A percentile compares a stretch with the other conserved stretches of the same genome.
Conservation (phyloP, 2,113 vertebrate genomes). For the Paradisaea rubra region DNA sequence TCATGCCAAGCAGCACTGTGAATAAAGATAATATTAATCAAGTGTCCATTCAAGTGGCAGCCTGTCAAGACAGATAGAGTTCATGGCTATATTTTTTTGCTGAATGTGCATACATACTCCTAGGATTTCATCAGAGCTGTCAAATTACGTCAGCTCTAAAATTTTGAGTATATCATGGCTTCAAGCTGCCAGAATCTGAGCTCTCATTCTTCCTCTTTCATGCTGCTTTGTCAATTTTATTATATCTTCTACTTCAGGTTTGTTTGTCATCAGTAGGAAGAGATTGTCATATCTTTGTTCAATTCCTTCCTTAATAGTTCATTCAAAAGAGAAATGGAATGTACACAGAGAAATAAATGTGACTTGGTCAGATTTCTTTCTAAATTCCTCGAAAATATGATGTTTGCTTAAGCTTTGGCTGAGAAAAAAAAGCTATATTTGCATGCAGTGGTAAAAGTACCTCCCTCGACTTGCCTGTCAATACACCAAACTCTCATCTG, state of each 20-base stretch:
- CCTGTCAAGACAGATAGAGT: conserved; percentile 23
- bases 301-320: neutral
- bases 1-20: neutral
- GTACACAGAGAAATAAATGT: neutral
- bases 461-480: neutral
- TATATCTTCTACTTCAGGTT: neutral
- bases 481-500: neutral
- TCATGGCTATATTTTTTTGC: neutral
- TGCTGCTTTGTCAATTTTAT: neutral
- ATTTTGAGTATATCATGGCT: neutral
- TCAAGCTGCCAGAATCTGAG: neutral
- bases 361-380: neutral
- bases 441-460: neutral
- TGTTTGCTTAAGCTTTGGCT: neutral
- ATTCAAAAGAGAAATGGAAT: neutral
- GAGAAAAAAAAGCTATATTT: neutral
- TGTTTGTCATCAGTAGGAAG: neutral
- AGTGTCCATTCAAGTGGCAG: neutral
- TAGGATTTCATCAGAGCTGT: conserved; percentile 18
- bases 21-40: conserved; percentile 30
- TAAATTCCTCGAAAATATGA: neutral
- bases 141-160: conserved; percentile 15
- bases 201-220: neutral
- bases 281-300: neutral
- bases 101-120: neutral